Evolutionary conservation across 2,113 vertebrate genomes (phyloP).

Genomic region (Plectropomus leopardus): DNA sequence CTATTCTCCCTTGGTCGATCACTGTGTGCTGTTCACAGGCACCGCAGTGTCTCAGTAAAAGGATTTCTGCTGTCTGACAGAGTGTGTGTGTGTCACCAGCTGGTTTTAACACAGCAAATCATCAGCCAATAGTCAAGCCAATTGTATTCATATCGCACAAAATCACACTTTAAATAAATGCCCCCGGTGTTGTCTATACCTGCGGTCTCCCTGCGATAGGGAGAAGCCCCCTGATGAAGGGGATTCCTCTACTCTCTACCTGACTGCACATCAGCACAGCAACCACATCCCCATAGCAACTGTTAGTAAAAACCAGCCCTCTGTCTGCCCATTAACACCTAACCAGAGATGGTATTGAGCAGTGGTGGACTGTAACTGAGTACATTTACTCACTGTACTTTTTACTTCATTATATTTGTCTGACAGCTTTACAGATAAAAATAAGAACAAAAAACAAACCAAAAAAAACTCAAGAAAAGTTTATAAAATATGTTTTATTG

Average conservation of each 20-base stretch:
- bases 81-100: slow-evolving; percentile 25
- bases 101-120: slow-evolving; percentile 15
- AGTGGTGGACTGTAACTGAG: too few relatives aligned
- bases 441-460: too few relatives aligned
- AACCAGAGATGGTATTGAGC: too few relatives aligned
- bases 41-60: slow-evolving; percentile 45
- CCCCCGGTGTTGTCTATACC: not conserved
- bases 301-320: slow-evolving; percentile 53
- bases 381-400: too few relatives aligned
- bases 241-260: slow-evolving; percentile 66
- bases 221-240: slow-evolving; percentile 57
- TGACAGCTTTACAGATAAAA: too few relatives aligned
- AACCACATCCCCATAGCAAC: slow-evolving; percentile 73
- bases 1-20: slow-evolving; percentile 9
- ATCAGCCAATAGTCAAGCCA: not conserved
- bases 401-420: too few relatives aligned
- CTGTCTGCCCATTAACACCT: slow-evolving; percentile 19
- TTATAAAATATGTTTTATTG: too few relatives aligned
- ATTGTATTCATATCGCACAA: not conserved
- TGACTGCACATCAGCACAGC: slow-evolving; percentile 52
- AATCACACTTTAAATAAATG: not conserved
- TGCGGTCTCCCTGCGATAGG: not conserved
- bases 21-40: slow-evolving; percentile 9
- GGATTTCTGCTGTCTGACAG: slow-evolving; percentile 26
- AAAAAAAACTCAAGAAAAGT: too few relatives aligned